phyloP scores from a whole-genome alignment of 2,888 invertebrate genomes.

The Rhimphoctona megacephalus region DNA sequence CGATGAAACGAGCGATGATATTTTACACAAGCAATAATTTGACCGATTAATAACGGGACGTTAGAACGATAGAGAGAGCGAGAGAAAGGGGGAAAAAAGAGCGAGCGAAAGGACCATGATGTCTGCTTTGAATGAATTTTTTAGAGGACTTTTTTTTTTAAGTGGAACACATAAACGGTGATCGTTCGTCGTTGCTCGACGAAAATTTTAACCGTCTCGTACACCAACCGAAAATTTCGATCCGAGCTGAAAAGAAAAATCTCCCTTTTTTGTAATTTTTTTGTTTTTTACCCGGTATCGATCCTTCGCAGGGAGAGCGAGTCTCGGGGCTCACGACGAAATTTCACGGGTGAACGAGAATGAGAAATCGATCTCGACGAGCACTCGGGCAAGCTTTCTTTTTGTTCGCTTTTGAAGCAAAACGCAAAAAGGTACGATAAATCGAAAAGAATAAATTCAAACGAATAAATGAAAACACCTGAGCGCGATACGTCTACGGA shows the following conservation, averaged over 20 bases:
- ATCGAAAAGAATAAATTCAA: neutral
- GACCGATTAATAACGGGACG: conserved; percentile 62
- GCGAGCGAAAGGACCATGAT: conserved; percentile 50
- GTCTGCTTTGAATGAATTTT: conserved; percentile 66
- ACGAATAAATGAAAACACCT: conserved; percentile 12
- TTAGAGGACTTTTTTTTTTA: conserved; percentile 58
- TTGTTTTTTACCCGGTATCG: conserved; percentile 43
- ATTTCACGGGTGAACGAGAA: conserved; percentile 53
- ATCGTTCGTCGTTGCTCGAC: conserved; percentile 54
- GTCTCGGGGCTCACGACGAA: conserved; percentile 45
- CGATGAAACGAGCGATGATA: conserved; percentile 66
- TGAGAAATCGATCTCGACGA: conserved; percentile 57
- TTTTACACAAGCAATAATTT: conserved; percentile 73
- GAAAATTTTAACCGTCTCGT: conserved; percentile 29
- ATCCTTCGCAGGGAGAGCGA: conserved; percentile 37
- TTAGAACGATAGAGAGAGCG: conserved; percentile 11
- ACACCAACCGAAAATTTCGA: conserved; percentile 28
- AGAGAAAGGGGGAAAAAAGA: conserved; percentile 34
- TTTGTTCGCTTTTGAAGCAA: neutral
- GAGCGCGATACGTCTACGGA: conserved; percentile 40
- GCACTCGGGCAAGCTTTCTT: conserved; percentile 38
- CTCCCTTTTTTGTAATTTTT: conserved; percentile 13
- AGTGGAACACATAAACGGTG: conserved; percentile 54
- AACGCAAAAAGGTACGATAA: conserved; percentile 9
- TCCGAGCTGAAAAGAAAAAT: conserved; percentile 34